Conservation (phyloP, 2,797 vertebrate genomes). For the Pantherophis vulpinus region DNA sequence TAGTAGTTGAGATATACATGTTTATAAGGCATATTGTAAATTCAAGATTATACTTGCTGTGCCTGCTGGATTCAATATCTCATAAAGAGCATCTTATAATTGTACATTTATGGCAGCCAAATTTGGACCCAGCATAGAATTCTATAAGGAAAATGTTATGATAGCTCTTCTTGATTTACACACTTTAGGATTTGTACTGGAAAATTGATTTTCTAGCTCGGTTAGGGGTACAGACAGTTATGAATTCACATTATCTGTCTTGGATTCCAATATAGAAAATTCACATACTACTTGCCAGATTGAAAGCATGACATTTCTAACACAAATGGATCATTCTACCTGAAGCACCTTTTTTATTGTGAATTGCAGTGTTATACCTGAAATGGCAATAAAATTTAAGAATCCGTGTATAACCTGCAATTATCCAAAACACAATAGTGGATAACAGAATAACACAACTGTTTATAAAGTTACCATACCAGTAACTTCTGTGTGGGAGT, state of each 20-base stretch:
- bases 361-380: not conserved
- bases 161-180: not conserved
- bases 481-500: not conserved
- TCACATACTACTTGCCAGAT: not conserved
- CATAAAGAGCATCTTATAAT: not conserved
- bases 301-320: not conserved
- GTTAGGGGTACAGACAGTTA: not conserved
- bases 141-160: not conserved
- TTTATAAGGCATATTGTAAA: not conserved
- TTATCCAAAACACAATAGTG: not conserved
- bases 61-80: not conserved
- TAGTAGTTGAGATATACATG: not conserved
- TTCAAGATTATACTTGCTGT: not conserved
- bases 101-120: not conserved
- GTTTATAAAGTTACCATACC: not conserved
- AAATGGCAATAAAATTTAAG: not conserved
- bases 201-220: not conserved
- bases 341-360: not conserved
- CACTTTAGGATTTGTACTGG: not conserved
- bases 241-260: not conserved
- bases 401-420: not conserved
- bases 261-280: not conserved
- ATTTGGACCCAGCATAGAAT: not conserved
- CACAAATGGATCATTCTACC: not conserved
- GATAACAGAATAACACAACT: not conserved